A percentile compares a stretch with the other conserved stretches of the same genome.
phyloP scores from a whole-genome alignment of 2,113 vertebrate genomes.

The Leucopsar rothschildi region DNA sequence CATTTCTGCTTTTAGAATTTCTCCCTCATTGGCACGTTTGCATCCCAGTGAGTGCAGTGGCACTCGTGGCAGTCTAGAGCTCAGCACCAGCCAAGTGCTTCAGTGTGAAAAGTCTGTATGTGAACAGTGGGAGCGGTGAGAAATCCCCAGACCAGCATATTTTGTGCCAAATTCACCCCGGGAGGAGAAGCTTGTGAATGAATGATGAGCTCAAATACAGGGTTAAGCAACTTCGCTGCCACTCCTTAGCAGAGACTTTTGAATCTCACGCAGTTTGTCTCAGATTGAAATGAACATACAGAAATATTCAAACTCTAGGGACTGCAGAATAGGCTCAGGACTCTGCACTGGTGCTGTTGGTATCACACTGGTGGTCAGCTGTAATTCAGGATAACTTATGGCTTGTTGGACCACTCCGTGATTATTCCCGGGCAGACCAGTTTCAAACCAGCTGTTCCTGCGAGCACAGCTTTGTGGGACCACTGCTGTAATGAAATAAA shows the following conservation, averaged over 20 bases:
- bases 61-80: background rate
- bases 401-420: background rate
- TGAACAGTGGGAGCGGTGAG: fast-evolving
- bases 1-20: background rate
- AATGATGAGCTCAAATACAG: background rate
- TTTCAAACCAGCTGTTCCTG: background rate
- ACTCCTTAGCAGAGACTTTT: background rate
- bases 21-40: background rate
- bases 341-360: background rate
- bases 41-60: background rate
- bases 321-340: background rate
- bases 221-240: background rate
- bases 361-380: background rate
- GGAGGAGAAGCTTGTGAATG: background rate
- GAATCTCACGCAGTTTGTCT: background rate
- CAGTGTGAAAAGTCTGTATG: background rate
- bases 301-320: background rate
- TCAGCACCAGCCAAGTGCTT: background rate
- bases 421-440: background rate
- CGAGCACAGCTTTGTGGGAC: fast-evolving
- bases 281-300: background rate
- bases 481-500: background rate
- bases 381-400: background rate
- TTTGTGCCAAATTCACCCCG: background rate
- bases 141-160: background rate